Conservation (phyloP, 2,797 vertebrate genomes). For the Gallinago stenura region DNA sequence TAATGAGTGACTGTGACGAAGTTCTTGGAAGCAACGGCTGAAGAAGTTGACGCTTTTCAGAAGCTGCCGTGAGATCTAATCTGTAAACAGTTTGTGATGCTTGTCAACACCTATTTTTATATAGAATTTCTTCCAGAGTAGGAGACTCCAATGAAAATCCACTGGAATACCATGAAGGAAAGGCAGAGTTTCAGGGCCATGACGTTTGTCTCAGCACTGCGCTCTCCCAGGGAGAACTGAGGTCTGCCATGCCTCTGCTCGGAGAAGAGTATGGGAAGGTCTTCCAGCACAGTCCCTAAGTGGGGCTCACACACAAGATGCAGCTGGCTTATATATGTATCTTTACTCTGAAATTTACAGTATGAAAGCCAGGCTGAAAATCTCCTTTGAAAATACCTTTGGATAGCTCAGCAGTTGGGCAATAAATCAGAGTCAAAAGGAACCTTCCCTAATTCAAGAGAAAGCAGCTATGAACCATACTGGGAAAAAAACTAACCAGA, state of each 20-base stretch:
- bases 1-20: fast-evolving
- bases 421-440: background rate
- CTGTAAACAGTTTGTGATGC: background rate
- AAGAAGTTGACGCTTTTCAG: background rate
- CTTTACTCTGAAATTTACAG: background rate
- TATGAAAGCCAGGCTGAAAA: background rate
- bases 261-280: background rate
- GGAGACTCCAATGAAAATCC: background rate
- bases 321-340: background rate
- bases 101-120: fast-evolving
- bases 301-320: background rate
- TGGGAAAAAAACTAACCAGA: fast-evolving
- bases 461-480: background rate
- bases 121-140: background rate
- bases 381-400: background rate
- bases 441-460: background rate
- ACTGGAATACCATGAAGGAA: fast-evolving
- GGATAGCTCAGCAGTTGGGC: background rate
- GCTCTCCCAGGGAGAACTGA: background rate
- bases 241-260: background rate
- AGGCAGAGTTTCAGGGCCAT: background rate
- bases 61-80: background rate
- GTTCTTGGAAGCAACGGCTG: background rate
- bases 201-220: background rate
- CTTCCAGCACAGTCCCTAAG: background rate